Percentiles rank a stretch among this genome's conserved stretches.
phyloP scores from a whole-genome alignment of 2,888 invertebrate genomes.

The Laspeyria flexula region DNA sequence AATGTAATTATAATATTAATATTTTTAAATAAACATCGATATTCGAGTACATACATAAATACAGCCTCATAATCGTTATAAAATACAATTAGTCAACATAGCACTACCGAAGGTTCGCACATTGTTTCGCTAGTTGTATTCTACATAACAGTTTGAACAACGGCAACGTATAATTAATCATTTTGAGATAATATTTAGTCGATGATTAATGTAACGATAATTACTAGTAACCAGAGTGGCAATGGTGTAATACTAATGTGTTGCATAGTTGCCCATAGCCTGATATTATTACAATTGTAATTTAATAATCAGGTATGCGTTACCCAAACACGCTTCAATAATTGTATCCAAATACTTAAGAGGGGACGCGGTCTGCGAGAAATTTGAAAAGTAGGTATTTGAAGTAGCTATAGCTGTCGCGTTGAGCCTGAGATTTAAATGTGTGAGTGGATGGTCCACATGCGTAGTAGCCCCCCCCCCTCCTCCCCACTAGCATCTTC shows the following conservation, averaged over 20 bases:
- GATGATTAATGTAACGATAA: slow-evolving; percentile 69
- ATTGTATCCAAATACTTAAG: slow-evolving; percentile 39
- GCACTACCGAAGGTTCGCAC: slow-evolving; percentile 42
- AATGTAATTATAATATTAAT: too few relatives aligned
- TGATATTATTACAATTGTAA: slow-evolving; percentile 43
- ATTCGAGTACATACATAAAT: too few relatives aligned
- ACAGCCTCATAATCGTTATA: neutral
- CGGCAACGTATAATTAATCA: slow-evolving; percentile 67
- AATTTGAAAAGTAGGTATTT: too few relatives aligned
- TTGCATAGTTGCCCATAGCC: slow-evolving; percentile 50
- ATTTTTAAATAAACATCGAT: too few relatives aligned
- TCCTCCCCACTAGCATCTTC: too few relatives aligned
- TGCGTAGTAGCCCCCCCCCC: too few relatives aligned
- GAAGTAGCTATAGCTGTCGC: too few relatives aligned
- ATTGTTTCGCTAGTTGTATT: slow-evolving; percentile 50
- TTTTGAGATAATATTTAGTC: slow-evolving; percentile 63
- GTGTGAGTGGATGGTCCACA: too few relatives aligned
- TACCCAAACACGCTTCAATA: slow-evolving; percentile 39
- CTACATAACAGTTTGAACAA: slow-evolving; percentile 53
- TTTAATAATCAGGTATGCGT: slow-evolving; percentile 37
- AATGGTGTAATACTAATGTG: slow-evolving; percentile 54
- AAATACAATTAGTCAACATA: neutral
- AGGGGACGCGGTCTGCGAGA: too few relatives aligned
- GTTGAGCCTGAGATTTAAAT: too few relatives aligned
- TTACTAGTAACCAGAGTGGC: slow-evolving; percentile 58